A percentile compares a stretch with the other conserved stretches of the same genome.
phyloP scores from a whole-genome alignment of 2,888 invertebrate genomes.

The Chromoteleia sp. region DNA sequence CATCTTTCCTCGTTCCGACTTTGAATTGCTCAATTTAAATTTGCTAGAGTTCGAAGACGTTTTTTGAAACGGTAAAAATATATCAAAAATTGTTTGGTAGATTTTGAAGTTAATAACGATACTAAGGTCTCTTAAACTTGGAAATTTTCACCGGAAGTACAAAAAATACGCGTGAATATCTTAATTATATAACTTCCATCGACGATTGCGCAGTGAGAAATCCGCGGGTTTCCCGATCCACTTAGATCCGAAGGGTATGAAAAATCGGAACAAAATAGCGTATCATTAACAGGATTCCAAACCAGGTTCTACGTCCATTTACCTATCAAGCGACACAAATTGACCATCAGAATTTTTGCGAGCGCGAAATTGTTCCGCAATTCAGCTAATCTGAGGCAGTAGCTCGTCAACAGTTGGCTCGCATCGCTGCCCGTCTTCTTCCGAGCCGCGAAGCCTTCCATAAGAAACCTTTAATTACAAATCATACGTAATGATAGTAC shows the following conservation, averaged over 20 bases:
- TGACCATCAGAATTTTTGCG: constrained; percentile 13
- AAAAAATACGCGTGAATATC: too few relatives aligned
- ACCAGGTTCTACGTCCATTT: neutral
- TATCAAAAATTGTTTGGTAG: too few relatives aligned
- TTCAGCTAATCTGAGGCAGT: constrained; percentile 43
- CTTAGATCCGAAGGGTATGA: neutral
- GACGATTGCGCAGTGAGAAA: too few relatives aligned
- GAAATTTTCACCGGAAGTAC: too few relatives aligned
- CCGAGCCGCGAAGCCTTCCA: constrained; percentile 39
- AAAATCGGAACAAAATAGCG: constrained; percentile 3
- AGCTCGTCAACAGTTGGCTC: constrained; percentile 58
- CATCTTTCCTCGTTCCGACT: too few relatives aligned
- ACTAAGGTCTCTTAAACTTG: too few relatives aligned
- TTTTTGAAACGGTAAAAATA: too few relatives aligned
- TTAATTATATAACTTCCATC: too few relatives aligned
- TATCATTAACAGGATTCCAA: constrained; percentile 38
- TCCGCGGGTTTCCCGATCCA: neutral
- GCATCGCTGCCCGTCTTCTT: constrained; percentile 27
- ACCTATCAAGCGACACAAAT: constrained; percentile 12
- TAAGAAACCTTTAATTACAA: constrained; percentile 67
- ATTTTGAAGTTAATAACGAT: too few relatives aligned
- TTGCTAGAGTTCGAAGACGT: too few relatives aligned
- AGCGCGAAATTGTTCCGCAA: constrained; percentile 20
- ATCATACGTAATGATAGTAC: constrained; percentile 68
- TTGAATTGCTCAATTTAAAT: too few relatives aligned